These are phyloP conservation scores for Drosophila miranda DNA, from an alignment of 1,140 invertebrate species.

Conservation along the genomic window DNA sequence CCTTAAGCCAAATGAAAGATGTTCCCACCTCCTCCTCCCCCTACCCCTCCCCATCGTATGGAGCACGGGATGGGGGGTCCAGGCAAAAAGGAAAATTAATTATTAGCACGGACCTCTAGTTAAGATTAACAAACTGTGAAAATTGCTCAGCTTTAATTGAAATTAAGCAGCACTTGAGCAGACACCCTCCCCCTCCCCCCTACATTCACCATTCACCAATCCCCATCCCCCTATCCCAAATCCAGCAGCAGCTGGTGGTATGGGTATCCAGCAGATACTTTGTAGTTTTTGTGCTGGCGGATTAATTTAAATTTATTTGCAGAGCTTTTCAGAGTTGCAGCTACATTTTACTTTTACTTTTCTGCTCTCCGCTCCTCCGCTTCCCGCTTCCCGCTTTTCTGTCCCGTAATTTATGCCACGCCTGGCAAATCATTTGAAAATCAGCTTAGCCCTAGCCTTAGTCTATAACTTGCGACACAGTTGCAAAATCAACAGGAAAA, in stretches of 20 bases:
- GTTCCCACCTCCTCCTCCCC: background rate
- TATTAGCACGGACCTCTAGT: slow-evolving; percentile 62
- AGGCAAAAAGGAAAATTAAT: slow-evolving; percentile 59
- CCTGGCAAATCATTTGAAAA: slow-evolving; percentile 53
- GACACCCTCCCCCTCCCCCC: slow-evolving; percentile 4
- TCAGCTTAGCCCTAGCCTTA: slow-evolving; percentile 42
- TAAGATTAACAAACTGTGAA: slow-evolving; percentile 68
- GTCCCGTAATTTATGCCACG: slow-evolving; percentile 46
- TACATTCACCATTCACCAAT: background rate
- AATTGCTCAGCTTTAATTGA: slow-evolving; percentile 65
- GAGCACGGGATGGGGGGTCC: slow-evolving; percentile 14
- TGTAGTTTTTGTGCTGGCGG: slow-evolving; percentile 47
- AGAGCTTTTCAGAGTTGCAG: slow-evolving; percentile 46
- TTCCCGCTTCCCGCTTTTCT: background rate
- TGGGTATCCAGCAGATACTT: slow-evolving; percentile 24
- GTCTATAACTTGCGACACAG: slow-evolving; percentile 31
- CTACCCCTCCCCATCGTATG: background rate
- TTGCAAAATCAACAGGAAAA: slow-evolving; percentile 33
- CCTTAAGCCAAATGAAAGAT: slow-evolving; percentile 61
- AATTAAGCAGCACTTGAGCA: slow-evolving; percentile 60
- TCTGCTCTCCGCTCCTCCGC: background rate
- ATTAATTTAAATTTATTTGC: slow-evolving; percentile 64
- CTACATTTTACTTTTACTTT: slow-evolving; percentile 45
- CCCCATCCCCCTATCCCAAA: background rate
- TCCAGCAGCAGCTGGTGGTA: no score